Percentiles rank a stretch among this genome's conserved stretches.
These are phyloP conservation scores for Tichodroma muraria DNA, from an alignment of 2,113 vertebrate species.

Conservation along the genomic window DNA sequence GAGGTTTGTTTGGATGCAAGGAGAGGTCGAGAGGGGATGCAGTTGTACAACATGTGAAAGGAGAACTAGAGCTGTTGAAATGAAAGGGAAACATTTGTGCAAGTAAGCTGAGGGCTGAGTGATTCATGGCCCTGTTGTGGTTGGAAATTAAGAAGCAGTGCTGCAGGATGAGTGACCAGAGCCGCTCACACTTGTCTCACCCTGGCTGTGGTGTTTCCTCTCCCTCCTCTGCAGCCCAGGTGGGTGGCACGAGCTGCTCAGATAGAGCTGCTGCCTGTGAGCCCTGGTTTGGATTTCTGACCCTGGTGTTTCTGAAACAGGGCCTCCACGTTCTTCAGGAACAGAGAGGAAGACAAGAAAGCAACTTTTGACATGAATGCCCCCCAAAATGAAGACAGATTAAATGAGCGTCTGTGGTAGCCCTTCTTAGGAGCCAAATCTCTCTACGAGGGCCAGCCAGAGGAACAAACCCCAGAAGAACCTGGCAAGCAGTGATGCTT, in stretches of 20 bases:
- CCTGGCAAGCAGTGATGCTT: background rate
- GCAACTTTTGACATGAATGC: background rate
- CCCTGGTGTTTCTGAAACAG: background rate
- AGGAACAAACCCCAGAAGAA: background rate
- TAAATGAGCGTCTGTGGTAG: background rate
- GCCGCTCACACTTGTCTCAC: background rate
- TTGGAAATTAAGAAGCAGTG: background rate
- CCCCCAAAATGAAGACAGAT: background rate
- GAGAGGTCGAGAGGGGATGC: background rate
- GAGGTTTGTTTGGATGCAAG: background rate
- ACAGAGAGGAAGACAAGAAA: background rate
- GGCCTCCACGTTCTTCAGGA: background rate
- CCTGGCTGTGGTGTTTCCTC: background rate
- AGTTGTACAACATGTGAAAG: background rate
- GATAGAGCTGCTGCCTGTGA: background rate
- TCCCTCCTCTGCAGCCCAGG: background rate
- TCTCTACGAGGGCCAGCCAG: background rate
- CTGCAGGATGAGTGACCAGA: background rate
- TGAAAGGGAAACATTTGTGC: background rate
- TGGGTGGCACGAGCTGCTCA: accelerated
- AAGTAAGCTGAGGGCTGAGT: background rate
- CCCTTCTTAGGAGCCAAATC: background rate
- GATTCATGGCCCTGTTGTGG: background rate
- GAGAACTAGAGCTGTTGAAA: background rate
- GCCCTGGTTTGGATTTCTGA: background rate